phyloP scores from a whole-genome alignment of 2,113 vertebrate genomes.

The Onychostoma macrolepis region DNA sequence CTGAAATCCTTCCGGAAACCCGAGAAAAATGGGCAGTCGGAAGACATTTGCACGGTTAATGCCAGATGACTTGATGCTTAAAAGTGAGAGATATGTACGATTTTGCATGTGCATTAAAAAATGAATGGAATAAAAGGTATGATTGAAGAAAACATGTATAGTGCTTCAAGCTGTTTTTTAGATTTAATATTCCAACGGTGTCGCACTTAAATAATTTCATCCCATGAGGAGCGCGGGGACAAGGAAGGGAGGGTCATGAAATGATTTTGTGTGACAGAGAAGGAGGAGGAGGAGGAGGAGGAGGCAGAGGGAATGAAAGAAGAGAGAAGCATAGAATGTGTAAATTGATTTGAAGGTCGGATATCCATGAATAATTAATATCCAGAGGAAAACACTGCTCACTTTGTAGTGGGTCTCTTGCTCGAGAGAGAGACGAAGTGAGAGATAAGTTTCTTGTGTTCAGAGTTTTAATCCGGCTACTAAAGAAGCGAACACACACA shows the following conservation, averaged over 20 bases:
- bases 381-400: constrained; percentile 41
- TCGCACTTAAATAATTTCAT: constrained; percentile 15
- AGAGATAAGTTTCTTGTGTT: constrained; percentile 35
- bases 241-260: not conserved
- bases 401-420: constrained; percentile 50
- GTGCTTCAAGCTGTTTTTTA: not conserved
- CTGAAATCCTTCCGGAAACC: not conserved
- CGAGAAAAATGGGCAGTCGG: not conserved
- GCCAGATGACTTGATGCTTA: not conserved
- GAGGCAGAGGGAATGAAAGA: constrained; percentile 15
- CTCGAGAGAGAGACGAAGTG: constrained; percentile 23
- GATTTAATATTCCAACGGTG: constrained; percentile 29
- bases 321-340: constrained; percentile 51
- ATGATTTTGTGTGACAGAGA: constrained; percentile 41
- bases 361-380: constrained; percentile 63
- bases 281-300: constrained; percentile 36
- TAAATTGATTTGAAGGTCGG: constrained; percentile 66
- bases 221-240: constrained; percentile 18
- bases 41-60: not conserved
- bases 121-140: not conserved
- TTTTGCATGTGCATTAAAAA: not conserved
- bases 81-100: not conserved
- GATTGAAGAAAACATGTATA: not conserved
- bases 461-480: constrained; percentile 42
- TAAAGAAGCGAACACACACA: constrained; percentile 22